phyloP scores from a whole-genome alignment of 2,113 vertebrate species.

The Phasianus colchicus region DNA sequence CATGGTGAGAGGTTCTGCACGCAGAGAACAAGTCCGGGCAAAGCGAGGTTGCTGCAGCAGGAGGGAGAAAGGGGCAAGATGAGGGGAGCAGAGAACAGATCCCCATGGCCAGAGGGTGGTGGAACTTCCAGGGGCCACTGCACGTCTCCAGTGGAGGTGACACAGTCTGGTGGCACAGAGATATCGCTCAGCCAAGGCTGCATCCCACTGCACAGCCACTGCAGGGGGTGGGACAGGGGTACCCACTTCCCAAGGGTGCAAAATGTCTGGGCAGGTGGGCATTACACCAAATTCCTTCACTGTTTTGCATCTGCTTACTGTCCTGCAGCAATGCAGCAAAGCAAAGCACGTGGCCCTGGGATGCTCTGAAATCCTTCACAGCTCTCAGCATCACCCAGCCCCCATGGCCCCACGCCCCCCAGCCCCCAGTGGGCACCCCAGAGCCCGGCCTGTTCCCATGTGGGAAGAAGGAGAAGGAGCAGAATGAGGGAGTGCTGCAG shows the following conservation, averaged over 20 bases:
- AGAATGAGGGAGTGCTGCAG: not conserved
- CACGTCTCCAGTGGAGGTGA: not conserved
- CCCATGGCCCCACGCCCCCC: rapidly evolving
- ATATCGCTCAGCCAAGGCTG: rapidly evolving
- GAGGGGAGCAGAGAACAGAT: not conserved
- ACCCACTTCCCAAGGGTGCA: not conserved
- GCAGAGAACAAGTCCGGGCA: slow-evolving; percentile 59
- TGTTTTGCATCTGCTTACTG: not conserved
- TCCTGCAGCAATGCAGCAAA: rapidly evolving
- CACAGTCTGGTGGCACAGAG: not conserved
- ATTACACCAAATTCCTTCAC: rapidly evolving
- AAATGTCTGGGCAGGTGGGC: not conserved
- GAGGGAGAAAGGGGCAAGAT: not conserved
- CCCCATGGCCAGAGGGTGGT: not conserved
- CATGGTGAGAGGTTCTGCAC: not conserved
- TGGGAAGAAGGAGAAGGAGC: not conserved
- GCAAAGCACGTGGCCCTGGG: not conserved
- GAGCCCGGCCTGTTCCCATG: not conserved
- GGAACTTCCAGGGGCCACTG: not conserved
- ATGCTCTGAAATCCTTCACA: not conserved
- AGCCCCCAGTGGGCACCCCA: rapidly evolving
- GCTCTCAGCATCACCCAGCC: rapidly evolving
- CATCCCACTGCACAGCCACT: not conserved
- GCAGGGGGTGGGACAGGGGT: not conserved
- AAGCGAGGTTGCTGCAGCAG: not conserved